Base-by-base conservation (phyloP, 2,797 vertebrate genomes). In the Alfaro cultratus region DNA sequence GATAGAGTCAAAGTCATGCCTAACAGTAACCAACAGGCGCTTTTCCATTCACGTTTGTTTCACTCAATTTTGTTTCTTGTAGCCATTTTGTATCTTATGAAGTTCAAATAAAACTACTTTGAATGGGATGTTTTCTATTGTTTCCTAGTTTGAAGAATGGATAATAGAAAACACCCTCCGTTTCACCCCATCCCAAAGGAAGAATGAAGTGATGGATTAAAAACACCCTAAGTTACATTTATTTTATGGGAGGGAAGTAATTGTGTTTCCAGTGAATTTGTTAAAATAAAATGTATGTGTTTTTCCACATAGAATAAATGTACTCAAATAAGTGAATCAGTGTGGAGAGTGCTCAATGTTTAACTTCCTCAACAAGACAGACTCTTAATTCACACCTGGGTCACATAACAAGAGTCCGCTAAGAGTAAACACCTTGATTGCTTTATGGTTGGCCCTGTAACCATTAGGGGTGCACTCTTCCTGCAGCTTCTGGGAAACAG, bases 401-500 rank as follows among this genome's bases (percentile, higher is more conserved):
- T 88, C 79, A 72, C 87, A 90, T 84, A 89, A 90, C 77, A 87
- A 80, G 64, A 84, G 80, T 76, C 83, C 85, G 87, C 80, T 91
- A 75, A 79, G 86, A 85, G 87, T 91, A 94, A 95, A 94, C 92
- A 93, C 91, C 88, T 91, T 91, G 88, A 93, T 93, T 89, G 92
- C 84, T 93, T 93, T 87, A 91, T 85, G 88, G 87, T 89, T 82
- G 26, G 88, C 62, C 83, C 87, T 84, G 84, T 68, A 89, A 87
- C 90, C 87, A 88, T 92, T 83, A 89, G 90, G 84, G 71, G 82
- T 80, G 70, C 79, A 74, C 82, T 87, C 83, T 83, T 86, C 78
- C 36, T 76, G 26, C 85, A 86, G 89, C 85, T 91, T 92, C 83
- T 89, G 87, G 89, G 89, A 92, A 92, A 80, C 87, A 0, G 45